Evolutionary conservation across 2,113 vertebrate genomes (phyloP).

Genomic region (Neolamprologus toae): DNA sequence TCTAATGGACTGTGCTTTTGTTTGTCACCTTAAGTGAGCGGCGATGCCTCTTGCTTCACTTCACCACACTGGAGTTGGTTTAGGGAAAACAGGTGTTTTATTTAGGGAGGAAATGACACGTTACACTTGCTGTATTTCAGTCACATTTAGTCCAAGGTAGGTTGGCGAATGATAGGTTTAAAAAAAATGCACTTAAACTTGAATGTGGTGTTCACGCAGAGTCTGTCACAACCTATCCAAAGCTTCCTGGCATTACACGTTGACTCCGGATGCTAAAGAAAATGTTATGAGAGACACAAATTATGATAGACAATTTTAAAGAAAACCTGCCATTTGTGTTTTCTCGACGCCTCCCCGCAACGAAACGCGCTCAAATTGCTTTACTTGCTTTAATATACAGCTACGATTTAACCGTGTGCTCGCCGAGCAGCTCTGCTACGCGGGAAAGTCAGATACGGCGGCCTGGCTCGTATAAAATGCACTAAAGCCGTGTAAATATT

Average conservation of each 20-base stretch:
- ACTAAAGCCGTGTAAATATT: neutral
- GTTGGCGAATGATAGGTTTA: neutral
- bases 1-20: constrained; percentile 51
- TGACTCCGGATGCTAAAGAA: neutral
- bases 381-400: neutral
- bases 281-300: neutral
- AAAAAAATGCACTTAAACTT: neutral
- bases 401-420: neutral
- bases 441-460: neutral
- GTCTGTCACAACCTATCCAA: neutral
- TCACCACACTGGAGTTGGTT: neutral
- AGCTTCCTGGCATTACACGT: neutral
- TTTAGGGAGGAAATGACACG: neutral
- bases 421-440: neutral
- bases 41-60: neutral
- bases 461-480: neutral
- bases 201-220: neutral
- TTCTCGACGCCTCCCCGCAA: neutral
- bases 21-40: constrained; percentile 42
- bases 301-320: neutral
- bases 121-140: neutral
- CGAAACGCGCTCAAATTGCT: accelerated
- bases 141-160: neutral
- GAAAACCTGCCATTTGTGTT: neutral
- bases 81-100: neutral